Evolutionary conservation across 2,113 vertebrate species (phyloP), one percentile per base, ranked within the genome.

Genomic region (Phrynocephalus versicolor): DNA sequence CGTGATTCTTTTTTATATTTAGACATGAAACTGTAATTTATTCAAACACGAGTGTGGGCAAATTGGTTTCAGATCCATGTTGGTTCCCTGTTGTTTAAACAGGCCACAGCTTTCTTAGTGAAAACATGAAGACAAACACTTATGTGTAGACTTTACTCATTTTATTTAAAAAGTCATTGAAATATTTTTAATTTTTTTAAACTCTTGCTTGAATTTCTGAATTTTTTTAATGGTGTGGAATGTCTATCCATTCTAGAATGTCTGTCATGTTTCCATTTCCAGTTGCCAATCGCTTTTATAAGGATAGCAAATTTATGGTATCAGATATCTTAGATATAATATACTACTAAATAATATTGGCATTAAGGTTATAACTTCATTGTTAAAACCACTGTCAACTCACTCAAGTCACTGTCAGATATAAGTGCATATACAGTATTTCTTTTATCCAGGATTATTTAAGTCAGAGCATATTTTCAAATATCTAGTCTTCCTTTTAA

Each of bases 251-350:
- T 84, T 13, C 90, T 0, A 0, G 83, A 89, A 90, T 92, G 83
- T 89, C 92, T 87, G 91, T 85, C 87, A 86, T 82, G 15, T 91
- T 90, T 88, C 82, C 87, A 51, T 91, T 87, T 76, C 85, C 69
- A 84, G 51, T 93, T 95, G 89, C 92, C 87, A 90, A 79, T 88
- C 67, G 81, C 87, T 79, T 84, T 89, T 88, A 79, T n/a, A 16
- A 88, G 70, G 88, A 79, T 90, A 51, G 7, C 78, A 88, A 87
- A 87, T 88, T 82, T 91, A 81, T 91, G 85, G 88, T 87, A 93
- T 85, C 91, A 95, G 86, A 92, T 92, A 92, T 89, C 89, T 94
- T 83, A 86, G 90, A 88, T 93, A 85, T 88, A 92, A 92, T 92
- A 84, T 83, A 86, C 87, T 92, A 86, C 89, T 95, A 94, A 89